These are phyloP conservation scores for Calephelis nemesis DNA, from an alignment of 1,140 invertebrate species.

Conservation along the genomic window DNA sequence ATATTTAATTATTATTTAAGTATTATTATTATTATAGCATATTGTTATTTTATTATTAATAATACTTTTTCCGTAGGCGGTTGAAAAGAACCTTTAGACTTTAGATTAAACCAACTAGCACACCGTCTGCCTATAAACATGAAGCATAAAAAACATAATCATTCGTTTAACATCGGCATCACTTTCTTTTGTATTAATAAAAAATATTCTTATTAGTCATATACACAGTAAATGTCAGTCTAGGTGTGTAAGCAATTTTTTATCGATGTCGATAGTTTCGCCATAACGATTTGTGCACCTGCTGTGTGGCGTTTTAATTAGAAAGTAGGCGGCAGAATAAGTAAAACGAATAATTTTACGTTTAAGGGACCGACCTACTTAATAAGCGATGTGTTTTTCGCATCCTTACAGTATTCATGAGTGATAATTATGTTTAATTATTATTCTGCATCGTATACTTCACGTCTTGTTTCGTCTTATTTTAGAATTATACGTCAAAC, in stretches of 20 bases:
- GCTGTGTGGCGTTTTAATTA: constrained; percentile 12
- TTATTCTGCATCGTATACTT: too few relatives aligned
- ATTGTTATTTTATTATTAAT: too few relatives aligned
- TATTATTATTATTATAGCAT: too few relatives aligned
- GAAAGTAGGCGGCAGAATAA: constrained; percentile 7
- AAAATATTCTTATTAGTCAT: not conserved
- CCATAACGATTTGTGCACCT: constrained; percentile 7
- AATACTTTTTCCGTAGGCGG: too few relatives aligned
- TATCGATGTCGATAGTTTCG: constrained; percentile 11
- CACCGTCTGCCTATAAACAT: too few relatives aligned
- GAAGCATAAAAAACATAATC: not conserved
- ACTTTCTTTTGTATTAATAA: not conserved
- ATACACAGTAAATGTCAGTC: not conserved
- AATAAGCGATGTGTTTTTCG: not conserved
- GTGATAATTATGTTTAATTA: too few relatives aligned
- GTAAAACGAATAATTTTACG: not conserved
- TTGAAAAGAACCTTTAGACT: too few relatives aligned
- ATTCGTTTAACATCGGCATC: not conserved
- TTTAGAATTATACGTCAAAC: too few relatives aligned
- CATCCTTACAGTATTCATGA: not conserved
- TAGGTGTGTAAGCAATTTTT: constrained; percentile 1
- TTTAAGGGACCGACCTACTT: constrained; percentile 9
- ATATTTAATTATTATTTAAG: too few relatives aligned
- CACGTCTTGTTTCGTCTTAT: too few relatives aligned
- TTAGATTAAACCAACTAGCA: too few relatives aligned